phyloP scores from a whole-genome alignment of 2,797 vertebrate species.

The Acipenser transmontanus region DNA sequence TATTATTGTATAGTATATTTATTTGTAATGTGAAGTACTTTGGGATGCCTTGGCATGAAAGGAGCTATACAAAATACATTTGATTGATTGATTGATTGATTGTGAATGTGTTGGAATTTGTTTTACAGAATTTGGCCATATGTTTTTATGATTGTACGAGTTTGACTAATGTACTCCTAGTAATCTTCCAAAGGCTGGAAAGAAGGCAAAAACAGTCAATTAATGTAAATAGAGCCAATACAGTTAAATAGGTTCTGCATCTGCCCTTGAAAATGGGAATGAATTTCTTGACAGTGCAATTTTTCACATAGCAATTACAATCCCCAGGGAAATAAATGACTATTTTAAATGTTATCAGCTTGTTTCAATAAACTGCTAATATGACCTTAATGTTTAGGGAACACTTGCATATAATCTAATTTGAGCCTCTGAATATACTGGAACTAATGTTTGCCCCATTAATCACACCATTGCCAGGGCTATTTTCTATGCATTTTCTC shows the following conservation, averaged over 20 bases:
- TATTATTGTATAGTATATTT: no score
- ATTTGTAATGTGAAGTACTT: no score
- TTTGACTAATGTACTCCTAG: no score
- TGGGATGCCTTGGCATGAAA: no score
- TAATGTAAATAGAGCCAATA: constrained; percentile 12
- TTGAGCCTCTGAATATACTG: constrained; percentile 74
- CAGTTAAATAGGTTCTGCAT: constrained; percentile 19
- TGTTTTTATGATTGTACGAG: no score
- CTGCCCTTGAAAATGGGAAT: constrained; percentile 39
- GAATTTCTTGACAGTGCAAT: constrained; percentile 70
- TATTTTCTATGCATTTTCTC: neutral
- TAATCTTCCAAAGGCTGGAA: neutral
- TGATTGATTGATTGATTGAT: constrained; percentile 8
- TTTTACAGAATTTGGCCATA: no score
- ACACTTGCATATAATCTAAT: constrained; percentile 79
- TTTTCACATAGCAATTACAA: constrained; percentile 75
- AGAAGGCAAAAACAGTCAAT: neutral
- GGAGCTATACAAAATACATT: constrained; percentile 1
- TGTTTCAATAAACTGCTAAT: constrained; percentile 73
- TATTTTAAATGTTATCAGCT: constrained; percentile 75
- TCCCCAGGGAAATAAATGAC: constrained; percentile 72
- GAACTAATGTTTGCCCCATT: constrained; percentile 89
- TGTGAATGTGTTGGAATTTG: no score
- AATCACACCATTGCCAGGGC: constrained; percentile 71
- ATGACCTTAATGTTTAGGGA: constrained; percentile 73